Conservation (phyloP, 64 coral and sea anemone species). For the Montipora sp. region DNA sequence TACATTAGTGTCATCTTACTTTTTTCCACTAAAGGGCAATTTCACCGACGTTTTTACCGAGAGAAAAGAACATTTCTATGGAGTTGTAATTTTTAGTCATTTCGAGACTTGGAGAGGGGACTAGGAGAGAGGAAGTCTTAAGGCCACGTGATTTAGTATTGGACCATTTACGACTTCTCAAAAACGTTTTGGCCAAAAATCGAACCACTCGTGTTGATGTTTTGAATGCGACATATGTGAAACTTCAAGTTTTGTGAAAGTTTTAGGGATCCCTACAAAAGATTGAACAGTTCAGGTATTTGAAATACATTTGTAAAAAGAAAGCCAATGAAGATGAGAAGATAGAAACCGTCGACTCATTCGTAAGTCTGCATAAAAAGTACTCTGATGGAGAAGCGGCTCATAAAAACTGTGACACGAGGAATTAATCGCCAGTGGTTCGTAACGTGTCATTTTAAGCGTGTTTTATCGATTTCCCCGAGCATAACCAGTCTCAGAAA, state of each 20-base stretch:
- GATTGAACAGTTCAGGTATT: neutral
- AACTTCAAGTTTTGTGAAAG: neutral
- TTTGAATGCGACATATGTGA: neutral
- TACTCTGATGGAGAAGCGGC: too few relatives aligned
- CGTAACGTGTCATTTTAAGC: too few relatives aligned
- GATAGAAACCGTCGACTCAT: neutral
- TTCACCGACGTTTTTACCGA: neutral
- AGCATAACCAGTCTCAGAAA: too few relatives aligned
- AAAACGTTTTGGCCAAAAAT: neutral
- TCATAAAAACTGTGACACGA: too few relatives aligned
- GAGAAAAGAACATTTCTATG: neutral
- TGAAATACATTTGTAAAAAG: neutral
- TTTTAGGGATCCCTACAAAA: neutral
- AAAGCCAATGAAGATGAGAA: neutral
- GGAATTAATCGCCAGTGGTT: neutral
- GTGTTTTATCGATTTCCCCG: too few relatives aligned
- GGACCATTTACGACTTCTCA: neutral
- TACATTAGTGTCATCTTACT: neutral
- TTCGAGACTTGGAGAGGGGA: neutral
- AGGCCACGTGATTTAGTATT: conserved; percentile 38
- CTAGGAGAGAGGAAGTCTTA: conserved; percentile 48
- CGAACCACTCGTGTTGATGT: too few relatives aligned
- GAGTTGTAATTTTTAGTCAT: too few relatives aligned
- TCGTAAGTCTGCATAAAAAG: neutral
- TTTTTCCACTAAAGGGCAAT: too few relatives aligned